Evolutionary conservation across 2,113 vertebrate species (phyloP), one percentile per base, ranked within the genome.

Genomic region (Tichodroma muraria): DNA sequence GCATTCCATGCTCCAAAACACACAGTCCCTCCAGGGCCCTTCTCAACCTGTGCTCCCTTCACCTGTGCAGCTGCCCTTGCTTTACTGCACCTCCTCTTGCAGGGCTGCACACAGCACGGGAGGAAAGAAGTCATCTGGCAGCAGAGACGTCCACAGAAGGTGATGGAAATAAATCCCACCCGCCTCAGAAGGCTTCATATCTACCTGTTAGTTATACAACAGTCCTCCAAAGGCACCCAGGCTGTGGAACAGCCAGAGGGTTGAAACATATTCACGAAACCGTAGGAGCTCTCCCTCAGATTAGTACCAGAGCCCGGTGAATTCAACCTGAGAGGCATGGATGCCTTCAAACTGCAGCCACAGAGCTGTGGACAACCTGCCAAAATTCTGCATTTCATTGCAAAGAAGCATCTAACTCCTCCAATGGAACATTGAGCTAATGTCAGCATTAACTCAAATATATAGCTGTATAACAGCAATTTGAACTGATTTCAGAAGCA

Each of bases 21-120:
- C 28, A 49, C 3, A 3, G 38, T 42, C 19, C 33, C 52, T 75
- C 38, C 52, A 16, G 4, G 11, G 38, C 13, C 18, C 61, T 89
- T 70, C 60, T 69, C 44, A 75, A 6, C 31, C 44, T 1, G 0
- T 0, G 0, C 16, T 53, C 28, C 42, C 12, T 80, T 78, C 35
- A 5, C 59, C 1, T 3, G 64, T 66, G 42, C 50, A 71, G 77
- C 60, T 6, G 3, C 24, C 20, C 35, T 14, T n/a, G 25, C 11
- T 56, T 87, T 71, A 27, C 63, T 49, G 70, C 33, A 25, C 23
- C 31, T 75, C 52, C 53, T 13, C 47, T 42, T 45, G 11, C 47
- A 63, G 38, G 30, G 47, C 35, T 60, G 50, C 44, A 72, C 21
- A 57, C 72, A 8, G 59, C 3, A 7, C 1, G 0, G 24, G 47